These are phyloP conservation scores for Phalacrocorax brasilianus DNA, from an alignment of 2,113 vertebrate species.

Conservation along the genomic window DNA sequence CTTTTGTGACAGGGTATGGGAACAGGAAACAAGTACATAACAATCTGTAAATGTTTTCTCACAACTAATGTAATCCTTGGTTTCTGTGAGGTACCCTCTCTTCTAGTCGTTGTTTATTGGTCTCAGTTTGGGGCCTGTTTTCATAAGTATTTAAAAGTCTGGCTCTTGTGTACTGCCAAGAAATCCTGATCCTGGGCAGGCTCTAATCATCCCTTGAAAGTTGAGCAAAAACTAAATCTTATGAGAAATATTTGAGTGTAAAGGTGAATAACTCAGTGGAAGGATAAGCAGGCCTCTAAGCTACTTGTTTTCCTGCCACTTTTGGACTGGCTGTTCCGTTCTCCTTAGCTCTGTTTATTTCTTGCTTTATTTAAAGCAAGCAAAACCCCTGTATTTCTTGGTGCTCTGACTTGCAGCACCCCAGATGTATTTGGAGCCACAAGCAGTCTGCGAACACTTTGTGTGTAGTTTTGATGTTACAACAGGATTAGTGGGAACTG, in stretches of 20 bases:
- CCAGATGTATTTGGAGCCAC: background rate
- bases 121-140: background rate
- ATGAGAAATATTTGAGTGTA: background rate
- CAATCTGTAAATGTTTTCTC: background rate
- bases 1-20: background rate
- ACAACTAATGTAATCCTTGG: background rate
- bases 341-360: background rate
- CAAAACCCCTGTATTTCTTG: background rate
- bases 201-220: background rate
- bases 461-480: background rate
- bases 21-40: background rate
- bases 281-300: background rate
- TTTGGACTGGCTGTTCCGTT: background rate
- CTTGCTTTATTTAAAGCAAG: background rate
- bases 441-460: background rate
- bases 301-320: background rate
- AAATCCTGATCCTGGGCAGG: background rate
- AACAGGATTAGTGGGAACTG: background rate
- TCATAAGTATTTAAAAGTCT: background rate
- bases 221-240: background rate
- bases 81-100: background rate
- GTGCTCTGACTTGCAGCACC: background rate
- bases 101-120: background rate
- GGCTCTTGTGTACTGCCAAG: background rate
- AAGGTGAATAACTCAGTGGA: background rate